Base-by-base conservation (phyloP, 2,113 vertebrate species). In the Macrotis lagotis region DNA sequence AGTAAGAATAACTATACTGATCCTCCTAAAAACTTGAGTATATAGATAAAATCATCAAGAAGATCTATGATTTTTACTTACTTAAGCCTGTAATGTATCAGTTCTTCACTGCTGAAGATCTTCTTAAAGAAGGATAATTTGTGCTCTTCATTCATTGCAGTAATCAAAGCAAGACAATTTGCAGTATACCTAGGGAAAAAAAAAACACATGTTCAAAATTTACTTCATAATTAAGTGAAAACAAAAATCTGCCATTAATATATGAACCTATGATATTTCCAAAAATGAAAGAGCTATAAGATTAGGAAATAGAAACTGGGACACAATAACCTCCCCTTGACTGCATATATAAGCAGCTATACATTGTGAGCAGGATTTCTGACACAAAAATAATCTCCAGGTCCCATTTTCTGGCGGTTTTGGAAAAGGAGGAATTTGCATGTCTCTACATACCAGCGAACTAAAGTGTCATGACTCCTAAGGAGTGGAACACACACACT, bases 81-180 rank as follows among this genome's bases (percentile, higher is more conserved):
- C 99, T 99, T 99, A 24, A 99, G 98, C 96, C 99, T 99, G 97
- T 99, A 99, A 97, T 99, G 99, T 48, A 99, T 98, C 95, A 99
- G 98, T 96, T 99, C 99, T 24, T 99, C 99, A 91, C 96, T 98
- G 89, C 95, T 98, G 96, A 99, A 99, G 94, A 99, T 99, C 98
- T 99, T 99, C 96, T 98, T 99, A 97, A 99, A 98, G 95, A 99
- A 99, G 94, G 99, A 99, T 31, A 98, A 98, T 97, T 99, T 99
- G 98, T 99, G 99, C 55, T 99, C 99, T 97, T 99, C 99, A 8
- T 99, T 99, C 99, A 99, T 99, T 94, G 98, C 99, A 2, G 99
- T 99, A 96, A 99, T 99, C 96, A 99, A 92, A 25, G 99, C 99
- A 96, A 99, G 98, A 98, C 99, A 99, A 96, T 99, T 99, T 8